These are phyloP conservation scores for Seriola dumerili DNA, from an alignment of 2,113 vertebrate species.

Conservation along the genomic window DNA sequence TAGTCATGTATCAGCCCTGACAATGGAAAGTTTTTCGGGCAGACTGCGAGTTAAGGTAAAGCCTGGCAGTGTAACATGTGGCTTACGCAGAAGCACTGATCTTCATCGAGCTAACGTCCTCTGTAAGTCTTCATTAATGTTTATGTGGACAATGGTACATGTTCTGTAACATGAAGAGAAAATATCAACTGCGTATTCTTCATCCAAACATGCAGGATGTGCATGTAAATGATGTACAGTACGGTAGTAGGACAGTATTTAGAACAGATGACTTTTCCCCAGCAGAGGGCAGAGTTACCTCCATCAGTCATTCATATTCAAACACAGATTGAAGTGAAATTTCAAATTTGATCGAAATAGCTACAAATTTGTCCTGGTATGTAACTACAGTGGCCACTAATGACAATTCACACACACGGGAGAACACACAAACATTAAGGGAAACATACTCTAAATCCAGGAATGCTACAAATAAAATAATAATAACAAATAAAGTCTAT, in stretches of 20 bases:
- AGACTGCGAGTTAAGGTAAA: slow-evolving; percentile 12
- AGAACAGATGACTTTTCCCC: slow-evolving; percentile 9
- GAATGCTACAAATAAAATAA: no score
- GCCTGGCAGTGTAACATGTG: background rate
- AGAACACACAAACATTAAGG: no score
- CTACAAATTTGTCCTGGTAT: background rate
- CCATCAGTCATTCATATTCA: background rate
- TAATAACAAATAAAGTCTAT: no score
- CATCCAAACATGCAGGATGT: background rate
- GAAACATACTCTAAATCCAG: no score
- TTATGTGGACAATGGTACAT: background rate
- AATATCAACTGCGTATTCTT: background rate
- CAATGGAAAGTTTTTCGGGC: slow-evolving; percentile 64
- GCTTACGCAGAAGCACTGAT: background rate
- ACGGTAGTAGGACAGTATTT: background rate
- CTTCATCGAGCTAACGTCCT: background rate
- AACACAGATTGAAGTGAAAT: background rate
- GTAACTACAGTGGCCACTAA: background rate
- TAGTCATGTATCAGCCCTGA: slow-evolving; percentile 71
- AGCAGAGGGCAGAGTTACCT: slow-evolving; percentile 66
- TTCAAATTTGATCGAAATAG: background rate
- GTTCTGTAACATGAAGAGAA: background rate
- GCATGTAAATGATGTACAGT: background rate
- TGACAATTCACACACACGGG: no score
- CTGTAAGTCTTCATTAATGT: background rate